phyloP scores from a whole-genome alignment of 2,797 vertebrate species.

The Cygnus olor region DNA sequence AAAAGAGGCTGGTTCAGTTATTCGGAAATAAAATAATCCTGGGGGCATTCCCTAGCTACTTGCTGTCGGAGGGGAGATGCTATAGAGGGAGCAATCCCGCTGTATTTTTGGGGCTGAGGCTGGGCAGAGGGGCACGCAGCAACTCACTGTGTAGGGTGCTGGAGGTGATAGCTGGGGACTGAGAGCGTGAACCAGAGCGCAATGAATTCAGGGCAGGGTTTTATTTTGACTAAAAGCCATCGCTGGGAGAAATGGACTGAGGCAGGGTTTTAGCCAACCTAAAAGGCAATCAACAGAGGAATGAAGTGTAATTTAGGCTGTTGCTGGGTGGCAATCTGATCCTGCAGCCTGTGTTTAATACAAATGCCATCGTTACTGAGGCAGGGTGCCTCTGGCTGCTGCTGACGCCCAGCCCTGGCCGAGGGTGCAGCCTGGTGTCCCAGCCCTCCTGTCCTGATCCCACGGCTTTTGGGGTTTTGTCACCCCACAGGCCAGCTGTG shows the following conservation, averaged over 20 bases:
- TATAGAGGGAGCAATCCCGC: rapidly evolving
- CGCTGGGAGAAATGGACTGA: neutral
- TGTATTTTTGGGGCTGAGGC: neutral
- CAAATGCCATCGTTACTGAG: neutral
- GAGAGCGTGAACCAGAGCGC: neutral
- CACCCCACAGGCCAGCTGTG: neutral
- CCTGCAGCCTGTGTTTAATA: neutral
- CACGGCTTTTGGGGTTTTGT: neutral
- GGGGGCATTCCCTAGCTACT: neutral
- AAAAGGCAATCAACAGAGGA: neutral
- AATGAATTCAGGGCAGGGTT: neutral
- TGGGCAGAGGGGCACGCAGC: neutral
- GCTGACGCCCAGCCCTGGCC: neutral
- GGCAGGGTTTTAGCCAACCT: neutral
- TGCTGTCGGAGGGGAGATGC: neutral
- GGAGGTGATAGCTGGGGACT: neutral
- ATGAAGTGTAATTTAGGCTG: neutral
- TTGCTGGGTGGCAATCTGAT: neutral
- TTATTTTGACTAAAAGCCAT: neutral
- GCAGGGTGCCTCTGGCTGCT: neutral
- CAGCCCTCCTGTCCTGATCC: neutral
- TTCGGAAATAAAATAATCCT: neutral
- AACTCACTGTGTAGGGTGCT: neutral
- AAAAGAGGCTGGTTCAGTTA: neutral
- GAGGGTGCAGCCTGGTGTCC: neutral